Percentiles rank a stretch among this genome's conserved stretches.
These are phyloP conservation scores for Pseudocheirus occidentalis DNA, from an alignment of 2,797 vertebrate species.

Conservation along the genomic window DNA sequence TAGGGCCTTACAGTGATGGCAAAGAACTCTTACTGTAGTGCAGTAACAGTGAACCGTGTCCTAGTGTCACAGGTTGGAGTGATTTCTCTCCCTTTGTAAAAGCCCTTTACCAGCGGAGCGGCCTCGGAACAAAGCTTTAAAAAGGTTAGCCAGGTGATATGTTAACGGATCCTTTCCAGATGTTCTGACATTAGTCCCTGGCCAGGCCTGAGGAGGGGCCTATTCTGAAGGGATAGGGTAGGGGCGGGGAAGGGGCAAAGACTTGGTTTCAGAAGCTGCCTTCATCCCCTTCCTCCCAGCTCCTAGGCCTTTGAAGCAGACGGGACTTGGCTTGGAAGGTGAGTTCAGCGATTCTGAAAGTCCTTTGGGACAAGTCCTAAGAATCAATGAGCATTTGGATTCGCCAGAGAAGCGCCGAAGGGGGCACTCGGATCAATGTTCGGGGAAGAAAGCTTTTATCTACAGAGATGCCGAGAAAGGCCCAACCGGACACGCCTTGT, in stretches of 20 bases:
- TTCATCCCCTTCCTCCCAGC: too few species aligned
- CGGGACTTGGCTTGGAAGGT: neutral
- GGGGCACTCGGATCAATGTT: neutral
- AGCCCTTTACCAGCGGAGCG: neutral
- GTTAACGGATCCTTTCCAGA: neutral
- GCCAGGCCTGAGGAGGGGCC: neutral
- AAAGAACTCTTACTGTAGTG: neutral
- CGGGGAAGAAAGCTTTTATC: conserved; percentile 9
- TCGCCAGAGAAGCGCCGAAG: neutral
- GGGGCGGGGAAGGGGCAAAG: neutral
- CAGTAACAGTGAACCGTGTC: neutral
- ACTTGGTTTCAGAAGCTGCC: neutral
- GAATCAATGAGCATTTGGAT: neutral
- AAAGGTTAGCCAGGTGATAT: neutral
- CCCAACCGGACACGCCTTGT: too few species aligned
- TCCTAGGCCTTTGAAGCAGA: neutral
- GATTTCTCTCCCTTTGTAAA: neutral
- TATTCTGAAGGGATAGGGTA: neutral
- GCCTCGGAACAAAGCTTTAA: neutral
- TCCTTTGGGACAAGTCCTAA: neutral
- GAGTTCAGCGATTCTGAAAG: neutral
- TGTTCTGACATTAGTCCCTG: neutral
- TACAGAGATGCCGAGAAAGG: neutral
- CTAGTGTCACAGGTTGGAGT: neutral
- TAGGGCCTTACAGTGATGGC: neutral